phyloP scores from a whole-genome alignment of 2,113 vertebrate species.

The Rhynchopsitta pachyrhyncha region DNA sequence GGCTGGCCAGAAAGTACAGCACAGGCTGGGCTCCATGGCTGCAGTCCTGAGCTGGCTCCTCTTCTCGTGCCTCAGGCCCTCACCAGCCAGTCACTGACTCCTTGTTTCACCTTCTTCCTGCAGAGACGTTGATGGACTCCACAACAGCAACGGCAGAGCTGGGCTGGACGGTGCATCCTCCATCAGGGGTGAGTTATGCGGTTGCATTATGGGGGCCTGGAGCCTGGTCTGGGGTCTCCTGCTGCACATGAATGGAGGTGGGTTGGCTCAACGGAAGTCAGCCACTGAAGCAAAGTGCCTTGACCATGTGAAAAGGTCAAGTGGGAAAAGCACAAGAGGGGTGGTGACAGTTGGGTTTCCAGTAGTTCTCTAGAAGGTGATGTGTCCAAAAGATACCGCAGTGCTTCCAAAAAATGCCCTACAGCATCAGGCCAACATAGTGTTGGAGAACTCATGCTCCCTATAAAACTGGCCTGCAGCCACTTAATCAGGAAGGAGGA shows the following conservation, averaged over 20 bases:
- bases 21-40: neutral
- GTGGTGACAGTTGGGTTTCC: neutral
- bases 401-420: neutral
- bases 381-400: neutral
- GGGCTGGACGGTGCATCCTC: constrained; percentile 91
- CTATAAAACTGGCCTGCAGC: neutral
- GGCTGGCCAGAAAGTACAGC: neutral
- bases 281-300: neutral
- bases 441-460: neutral
- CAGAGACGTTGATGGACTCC: constrained; percentile 96
- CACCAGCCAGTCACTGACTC: neutral
- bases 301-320: neutral
- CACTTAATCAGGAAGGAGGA: neutral
- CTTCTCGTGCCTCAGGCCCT: neutral
- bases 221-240: neutral
- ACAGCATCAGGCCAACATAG: neutral
- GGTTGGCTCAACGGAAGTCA: neutral
- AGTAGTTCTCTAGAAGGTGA: neutral
- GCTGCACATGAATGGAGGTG: accelerated
- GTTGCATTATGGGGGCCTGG: accelerated
- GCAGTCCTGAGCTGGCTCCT: neutral
- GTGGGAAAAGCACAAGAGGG: neutral
- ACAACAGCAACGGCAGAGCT: constrained; percentile 94
- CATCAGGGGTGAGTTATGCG: constrained; percentile 85
- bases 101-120: constrained; percentile 38